phyloP scores from a whole-genome alignment of 2,888 invertebrate genomes.

The Eueremaeus valkanovi region DNA sequence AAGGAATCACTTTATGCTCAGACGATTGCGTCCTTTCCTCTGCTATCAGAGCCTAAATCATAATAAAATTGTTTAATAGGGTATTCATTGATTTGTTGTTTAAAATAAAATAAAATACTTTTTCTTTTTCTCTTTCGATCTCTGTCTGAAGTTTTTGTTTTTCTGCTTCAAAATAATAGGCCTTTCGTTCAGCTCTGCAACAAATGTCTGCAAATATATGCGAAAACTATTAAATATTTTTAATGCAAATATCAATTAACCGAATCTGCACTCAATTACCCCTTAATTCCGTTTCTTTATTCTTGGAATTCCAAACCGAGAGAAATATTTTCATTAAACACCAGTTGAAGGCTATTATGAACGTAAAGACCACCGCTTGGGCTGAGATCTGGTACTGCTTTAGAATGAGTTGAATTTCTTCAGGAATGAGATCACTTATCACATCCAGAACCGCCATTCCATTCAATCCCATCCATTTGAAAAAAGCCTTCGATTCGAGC shows the following conservation, averaged over 20 bases:
- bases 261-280: constrained; percentile 1
- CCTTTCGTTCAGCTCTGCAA: constrained; percentile 30
- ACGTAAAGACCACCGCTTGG: constrained; percentile 31
- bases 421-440: constrained; percentile 34
- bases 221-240: neutral
- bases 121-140: constrained; percentile 16
- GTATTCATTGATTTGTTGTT: neutral
- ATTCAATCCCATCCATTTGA: constrained; percentile 4
- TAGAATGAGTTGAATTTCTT: constrained; percentile 33
- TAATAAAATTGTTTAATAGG: neutral
- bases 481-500: neutral
- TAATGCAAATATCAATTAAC: neutral
- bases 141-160: constrained; percentile 37
- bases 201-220: constrained; percentile 27
- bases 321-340: constrained; percentile 36
- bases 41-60: neutral
- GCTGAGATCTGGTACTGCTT: constrained; percentile 14
- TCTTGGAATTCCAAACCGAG: constrained; percentile 14
- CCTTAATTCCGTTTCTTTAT: constrained; percentile 32
- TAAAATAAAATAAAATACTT: no score
- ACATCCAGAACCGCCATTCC: neutral
- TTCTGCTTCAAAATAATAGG: constrained; percentile 38
- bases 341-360: constrained; percentile 37
- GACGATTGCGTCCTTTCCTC: constrained; percentile 1
- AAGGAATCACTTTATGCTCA: constrained; percentile 32